Conservation (phyloP, 1,140 invertebrate genomes). For the Nomia melanderi region DNA sequence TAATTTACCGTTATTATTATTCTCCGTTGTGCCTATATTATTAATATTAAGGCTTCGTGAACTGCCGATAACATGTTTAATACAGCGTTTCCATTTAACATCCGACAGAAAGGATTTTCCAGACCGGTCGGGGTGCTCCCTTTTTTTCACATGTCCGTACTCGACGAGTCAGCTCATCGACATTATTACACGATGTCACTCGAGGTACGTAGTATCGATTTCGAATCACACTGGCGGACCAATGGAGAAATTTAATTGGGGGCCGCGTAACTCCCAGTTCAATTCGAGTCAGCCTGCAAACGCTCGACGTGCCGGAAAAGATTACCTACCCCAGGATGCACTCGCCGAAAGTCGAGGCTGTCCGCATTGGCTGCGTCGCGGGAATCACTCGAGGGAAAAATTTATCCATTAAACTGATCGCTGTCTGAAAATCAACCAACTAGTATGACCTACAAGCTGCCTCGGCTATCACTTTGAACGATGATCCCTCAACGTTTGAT, state of each 20-base stretch:
- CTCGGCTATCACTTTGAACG: neutral
- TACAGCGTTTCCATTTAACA: constrained; percentile 29
- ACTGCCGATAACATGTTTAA: neutral
- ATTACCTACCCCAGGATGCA: constrained; percentile 50
- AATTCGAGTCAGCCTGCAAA: constrained; percentile 58
- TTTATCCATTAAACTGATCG: constrained; percentile 60
- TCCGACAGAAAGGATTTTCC: constrained; percentile 18
- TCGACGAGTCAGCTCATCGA: constrained; percentile 60
- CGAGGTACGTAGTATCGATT: constrained; percentile 65
- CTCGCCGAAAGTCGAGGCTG: constrained; percentile 52
- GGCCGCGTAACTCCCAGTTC: constrained; percentile 63
- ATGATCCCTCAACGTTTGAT: neutral
- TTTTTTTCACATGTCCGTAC: constrained; percentile 16
- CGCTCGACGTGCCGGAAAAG: constrained; percentile 57
- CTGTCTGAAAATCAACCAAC: constrained; percentile 45
- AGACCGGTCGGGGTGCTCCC: neutral
- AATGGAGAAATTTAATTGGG: constrained; percentile 70
- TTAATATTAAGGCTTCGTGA: no score
- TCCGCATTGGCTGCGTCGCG: constrained; percentile 37
- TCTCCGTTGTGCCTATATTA: no score
- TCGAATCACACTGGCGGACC: constrained; percentile 65
- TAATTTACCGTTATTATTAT: no score
- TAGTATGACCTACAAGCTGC: neutral
- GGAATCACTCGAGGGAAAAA: constrained; percentile 60
- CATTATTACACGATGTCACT: constrained; percentile 66